Evolutionary conservation across 30 jellyfish, hydroid and myxozoan genomes (phyloP).

Genomic region (Cassiopea andromeda): DNA sequence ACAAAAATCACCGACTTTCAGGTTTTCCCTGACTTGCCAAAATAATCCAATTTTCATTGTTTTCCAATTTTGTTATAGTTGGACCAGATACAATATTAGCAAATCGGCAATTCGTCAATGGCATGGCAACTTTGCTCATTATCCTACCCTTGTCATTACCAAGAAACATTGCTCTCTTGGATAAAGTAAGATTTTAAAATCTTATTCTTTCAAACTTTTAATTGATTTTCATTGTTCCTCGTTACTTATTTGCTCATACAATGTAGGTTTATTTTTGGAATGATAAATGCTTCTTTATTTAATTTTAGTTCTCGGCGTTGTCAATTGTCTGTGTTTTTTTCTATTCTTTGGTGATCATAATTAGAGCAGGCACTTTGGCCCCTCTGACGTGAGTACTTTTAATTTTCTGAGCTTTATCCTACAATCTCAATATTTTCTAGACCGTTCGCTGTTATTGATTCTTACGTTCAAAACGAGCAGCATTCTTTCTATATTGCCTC

Average conservation of each 20-base stretch:
- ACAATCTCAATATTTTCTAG: too few species aligned
- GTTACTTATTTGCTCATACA: background rate
- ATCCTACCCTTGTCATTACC: slow-evolving; percentile 75
- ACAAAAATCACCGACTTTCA: too few species aligned
- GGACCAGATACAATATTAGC: slow-evolving; percentile 72
- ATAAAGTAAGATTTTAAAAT: slow-evolving; percentile 24
- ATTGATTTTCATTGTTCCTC: too few species aligned
- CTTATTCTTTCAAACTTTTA: background rate
- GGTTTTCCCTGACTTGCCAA: too few species aligned
- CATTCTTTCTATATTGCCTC: too few species aligned
- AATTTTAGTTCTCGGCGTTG: slow-evolving; percentile 67
- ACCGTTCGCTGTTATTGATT: too few species aligned
- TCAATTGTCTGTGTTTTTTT: slow-evolving; percentile 72
- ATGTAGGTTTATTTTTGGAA: too few species aligned
- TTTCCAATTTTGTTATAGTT: slow-evolving; percentile 31
- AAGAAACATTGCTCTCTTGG: slow-evolving; percentile 71
- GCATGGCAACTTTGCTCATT: slow-evolving; percentile 73
- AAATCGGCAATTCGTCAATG: slow-evolving; percentile 75
- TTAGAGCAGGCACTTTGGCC: slow-evolving; percentile 77
- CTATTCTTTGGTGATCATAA: slow-evolving; percentile 68
- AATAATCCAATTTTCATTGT: too few species aligned
- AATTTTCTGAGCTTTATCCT: too few species aligned
- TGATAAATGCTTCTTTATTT: too few species aligned
- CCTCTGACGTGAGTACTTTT: slow-evolving; percentile 64
- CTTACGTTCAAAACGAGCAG: too few species aligned